Base-by-base conservation (phyloP, 2,113 vertebrate species). In the Alexandromys fortis region DNA sequence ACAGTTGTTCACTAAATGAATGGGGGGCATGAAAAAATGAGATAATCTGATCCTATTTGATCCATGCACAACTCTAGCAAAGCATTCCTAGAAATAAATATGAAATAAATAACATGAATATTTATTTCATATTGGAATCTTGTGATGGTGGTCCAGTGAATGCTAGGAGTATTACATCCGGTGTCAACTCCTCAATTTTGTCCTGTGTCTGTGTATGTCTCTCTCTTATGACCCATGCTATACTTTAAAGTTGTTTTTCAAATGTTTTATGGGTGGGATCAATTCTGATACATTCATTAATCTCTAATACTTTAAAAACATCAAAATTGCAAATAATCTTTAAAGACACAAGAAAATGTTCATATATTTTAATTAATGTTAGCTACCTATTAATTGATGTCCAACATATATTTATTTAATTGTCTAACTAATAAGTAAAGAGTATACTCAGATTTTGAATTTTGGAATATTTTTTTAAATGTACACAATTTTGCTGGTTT, bases 281-380 rank as follows among this genome's bases (percentile, higher is more conserved):
- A 10, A 86, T 22, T 92, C 35, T 89, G 70, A 95, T 63, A 91
- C 7, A 61, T 3, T 55, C 70, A 67, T 17, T 7, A 14, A 61
- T 55, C 92, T 96, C 78, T 89, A 70, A 91, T 93, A 7, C n/a
- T 96, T 61, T 58, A 86, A 78, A 86, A 49, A 77, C 28, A 73
- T 73, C 45, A 87, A 61, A 21, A 28, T 94, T 88, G 90, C 35
- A 86, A 86, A 95, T 38, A 89, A 78, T 92, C 28, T 76, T 89
- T 86, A 95, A 85, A 78, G 47, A 87, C 28, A 91, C 19, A 28
- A 30, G 47, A 85, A 91, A 95, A 85, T 61, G 49, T 67, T 38
- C 2, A 70, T 22, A 45, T 68, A 28, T 68, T 86, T 49, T 47
- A 47, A 86, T 86, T 67, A 45, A 67, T 47, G 47, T 47, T 47